phyloP scores from a whole-genome alignment of 2,797 vertebrate species.

The Eremophila alpestris region DNA sequence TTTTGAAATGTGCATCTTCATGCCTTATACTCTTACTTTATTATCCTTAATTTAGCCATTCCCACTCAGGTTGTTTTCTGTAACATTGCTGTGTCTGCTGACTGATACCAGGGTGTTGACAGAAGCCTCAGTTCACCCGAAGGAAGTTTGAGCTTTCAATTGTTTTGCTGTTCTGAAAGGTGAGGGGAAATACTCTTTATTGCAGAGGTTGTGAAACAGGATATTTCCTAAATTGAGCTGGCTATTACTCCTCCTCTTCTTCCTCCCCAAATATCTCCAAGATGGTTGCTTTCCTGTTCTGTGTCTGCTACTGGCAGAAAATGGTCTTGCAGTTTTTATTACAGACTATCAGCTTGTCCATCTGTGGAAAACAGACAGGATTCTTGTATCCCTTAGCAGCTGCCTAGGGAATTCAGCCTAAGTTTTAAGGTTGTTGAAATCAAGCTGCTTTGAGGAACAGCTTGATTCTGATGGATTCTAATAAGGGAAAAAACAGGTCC shows the following conservation, averaged over 20 bases:
- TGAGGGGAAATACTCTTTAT: background rate
- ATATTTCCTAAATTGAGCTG: background rate
- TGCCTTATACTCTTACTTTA: background rate
- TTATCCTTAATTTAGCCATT: background rate
- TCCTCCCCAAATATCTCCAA: background rate
- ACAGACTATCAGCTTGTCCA: background rate
- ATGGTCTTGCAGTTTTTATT: background rate
- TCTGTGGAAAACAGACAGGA: background rate
- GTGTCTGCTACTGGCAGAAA: background rate
- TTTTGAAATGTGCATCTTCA: background rate
- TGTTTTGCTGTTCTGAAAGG: background rate
- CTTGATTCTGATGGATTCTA: background rate
- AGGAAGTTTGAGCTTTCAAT: background rate
- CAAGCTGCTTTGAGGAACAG: background rate
- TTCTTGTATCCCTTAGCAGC: background rate
- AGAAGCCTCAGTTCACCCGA: background rate
- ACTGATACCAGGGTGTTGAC: background rate
- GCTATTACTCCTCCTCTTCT: background rate
- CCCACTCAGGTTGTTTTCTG: background rate
- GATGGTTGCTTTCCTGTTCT: background rate
- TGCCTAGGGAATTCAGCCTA: background rate
- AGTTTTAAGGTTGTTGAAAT: background rate
- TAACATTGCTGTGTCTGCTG: background rate
- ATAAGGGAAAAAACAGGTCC: background rate
- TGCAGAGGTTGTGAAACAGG: background rate